phyloP scores from a whole-genome alignment of 2,888 invertebrate genomes.

The Conchocele bisecta region DNA sequence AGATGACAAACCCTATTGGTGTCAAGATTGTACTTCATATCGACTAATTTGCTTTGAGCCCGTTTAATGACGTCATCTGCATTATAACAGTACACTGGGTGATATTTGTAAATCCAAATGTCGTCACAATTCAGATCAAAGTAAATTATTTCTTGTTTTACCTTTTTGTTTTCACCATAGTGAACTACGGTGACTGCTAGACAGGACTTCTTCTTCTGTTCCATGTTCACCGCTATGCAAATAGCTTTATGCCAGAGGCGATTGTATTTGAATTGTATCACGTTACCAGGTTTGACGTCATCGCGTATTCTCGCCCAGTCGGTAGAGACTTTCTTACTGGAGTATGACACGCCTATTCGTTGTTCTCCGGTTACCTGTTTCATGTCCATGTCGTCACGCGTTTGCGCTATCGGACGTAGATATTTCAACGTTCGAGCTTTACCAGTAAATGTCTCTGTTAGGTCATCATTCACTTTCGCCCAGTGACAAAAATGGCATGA shows the following conservation, averaged over 20 bases:
- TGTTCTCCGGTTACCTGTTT: conserved; percentile 24
- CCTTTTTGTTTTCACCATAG: conserved; percentile 7
- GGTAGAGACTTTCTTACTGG: conserved; percentile 13
- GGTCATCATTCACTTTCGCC: conserved; percentile 34
- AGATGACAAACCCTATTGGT: conserved; percentile 22
- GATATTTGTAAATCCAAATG: conserved; percentile 30
- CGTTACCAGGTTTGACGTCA: conserved; percentile 24
- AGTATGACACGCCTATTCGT: conserved; percentile 6
- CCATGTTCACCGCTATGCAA: conserved; percentile 12
- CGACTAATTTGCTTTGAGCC: conserved; percentile 23
- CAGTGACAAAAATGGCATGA: conserved; percentile 45
- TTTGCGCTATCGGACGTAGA: background rate
- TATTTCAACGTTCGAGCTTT: background rate
- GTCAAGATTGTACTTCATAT: conserved; percentile 9
- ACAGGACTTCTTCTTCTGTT: background rate
- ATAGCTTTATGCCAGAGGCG: conserved; percentile 25
- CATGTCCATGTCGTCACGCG: background rate
- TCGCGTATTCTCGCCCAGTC: conserved; percentile 20
- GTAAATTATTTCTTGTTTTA: conserved; percentile 18
- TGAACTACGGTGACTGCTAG: conserved; percentile 19
- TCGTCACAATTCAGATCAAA: conserved; percentile 31
- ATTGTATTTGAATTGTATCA: conserved; percentile 10
- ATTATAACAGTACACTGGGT: conserved; percentile 13
- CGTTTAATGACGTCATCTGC: conserved; percentile 10
- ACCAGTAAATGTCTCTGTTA: background rate